Evolutionary conservation across 2,797 vertebrate species (phyloP), one percentile per base, ranked within the genome.

Genomic region (Basileuterus tristriatus): DNA sequence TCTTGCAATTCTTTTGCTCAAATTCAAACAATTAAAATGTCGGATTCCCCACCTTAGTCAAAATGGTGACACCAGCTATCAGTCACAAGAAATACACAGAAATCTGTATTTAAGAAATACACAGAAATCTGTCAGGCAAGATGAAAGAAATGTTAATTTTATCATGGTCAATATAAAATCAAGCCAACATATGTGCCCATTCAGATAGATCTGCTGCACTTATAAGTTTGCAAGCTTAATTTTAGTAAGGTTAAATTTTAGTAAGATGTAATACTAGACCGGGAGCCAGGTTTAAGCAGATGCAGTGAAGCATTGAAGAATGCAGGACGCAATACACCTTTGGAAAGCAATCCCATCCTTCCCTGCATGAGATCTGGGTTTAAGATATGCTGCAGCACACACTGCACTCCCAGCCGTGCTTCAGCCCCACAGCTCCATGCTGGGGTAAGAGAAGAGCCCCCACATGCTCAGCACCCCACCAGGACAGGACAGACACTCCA

Each of bases 321-420:
- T 0, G 0, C 0, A 55, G 55, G 15, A 26, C 8, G 9, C 10
- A 14, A 8, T 3, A 20, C 4, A 15, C 4, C 3, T 44, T 67
- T 39, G 23, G 36, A 53, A 87, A 87, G 39, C 32, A 70, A 46
- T 44, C 62, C 46, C 29, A 32, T 11, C 27, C 24, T 71, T 58
- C 26, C 44, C 29, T 41, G 1, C 7, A 2, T 0, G 37, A 89
- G 39, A 26, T 6, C 19, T 47, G n/a, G 37, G 68, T 77, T 71
- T 65, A 24, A 47, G 63, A 70, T 8, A 21, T 1, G 5, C 50
- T 72, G 43, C 62, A 56, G 53, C 50, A n/a, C 19, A 4, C 1
- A 0, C n/a, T 13, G 77, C n/a, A 46, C 36, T 20, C 15, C 30
- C 63, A 80, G 72, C 14, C 8, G 4, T 12, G 16, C 32, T 36